phyloP scores from a whole-genome alignment of 1,140 invertebrate genomes.

The Bombus confusus region DNA sequence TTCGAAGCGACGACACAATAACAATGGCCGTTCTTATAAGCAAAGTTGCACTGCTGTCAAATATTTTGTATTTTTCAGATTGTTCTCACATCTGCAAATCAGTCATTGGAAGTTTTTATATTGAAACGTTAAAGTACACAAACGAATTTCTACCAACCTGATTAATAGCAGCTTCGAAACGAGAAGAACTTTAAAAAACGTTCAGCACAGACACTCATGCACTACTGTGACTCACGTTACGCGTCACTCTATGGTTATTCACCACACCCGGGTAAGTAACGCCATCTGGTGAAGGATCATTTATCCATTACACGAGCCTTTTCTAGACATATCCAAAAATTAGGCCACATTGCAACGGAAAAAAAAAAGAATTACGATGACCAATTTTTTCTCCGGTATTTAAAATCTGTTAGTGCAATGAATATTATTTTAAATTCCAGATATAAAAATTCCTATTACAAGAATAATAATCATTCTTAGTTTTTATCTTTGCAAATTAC shows the following conservation, averaged over 20 bases:
- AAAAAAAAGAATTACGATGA: neutral
- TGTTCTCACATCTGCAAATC: neutral
- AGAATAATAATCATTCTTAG: neutral
- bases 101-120: neutral
- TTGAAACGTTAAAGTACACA: neutral
- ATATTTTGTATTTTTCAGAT: neutral
- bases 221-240: constrained; percentile 67
- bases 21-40: constrained; percentile 52
- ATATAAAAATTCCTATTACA: neutral
- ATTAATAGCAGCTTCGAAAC: neutral
- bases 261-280: constrained; percentile 66
- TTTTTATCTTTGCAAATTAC: neutral
- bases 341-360: constrained; percentile 10
- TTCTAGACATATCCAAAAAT: constrained; percentile 39
- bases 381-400: neutral
- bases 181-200: constrained; percentile 12
- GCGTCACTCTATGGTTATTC: constrained; percentile 68
- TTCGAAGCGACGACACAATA: constrained; percentile 22
- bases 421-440: neutral
- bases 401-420: neutral
- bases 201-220: constrained; percentile 25
- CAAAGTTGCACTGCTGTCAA: constrained; percentile 35
- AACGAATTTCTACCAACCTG: constrained; percentile 42
- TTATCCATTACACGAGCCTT: constrained; percentile 19
- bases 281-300: constrained; percentile 47